These are phyloP conservation scores for Caenorhabditis panamensis DNA, from an alignment of 2,888 invertebrate species.

Conservation along the genomic window DNA sequence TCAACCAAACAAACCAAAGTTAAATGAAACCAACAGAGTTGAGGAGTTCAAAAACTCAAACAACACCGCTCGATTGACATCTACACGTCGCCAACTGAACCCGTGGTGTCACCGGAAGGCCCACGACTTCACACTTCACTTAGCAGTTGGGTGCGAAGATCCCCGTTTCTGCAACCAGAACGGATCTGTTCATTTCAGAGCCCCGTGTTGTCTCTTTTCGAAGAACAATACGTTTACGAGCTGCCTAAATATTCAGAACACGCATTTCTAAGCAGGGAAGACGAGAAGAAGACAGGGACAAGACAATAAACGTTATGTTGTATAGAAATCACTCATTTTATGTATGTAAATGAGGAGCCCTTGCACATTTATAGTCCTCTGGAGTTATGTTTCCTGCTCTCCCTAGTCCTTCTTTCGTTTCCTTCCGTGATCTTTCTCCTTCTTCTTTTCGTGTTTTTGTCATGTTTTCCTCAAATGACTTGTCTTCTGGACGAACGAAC, in stretches of 20 bases:
- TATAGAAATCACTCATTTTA: not conserved
- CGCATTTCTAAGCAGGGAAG: not conserved
- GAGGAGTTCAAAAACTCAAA: not conserved
- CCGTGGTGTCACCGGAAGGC: not conserved
- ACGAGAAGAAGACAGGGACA: not conserved
- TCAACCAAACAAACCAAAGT: not conserved
- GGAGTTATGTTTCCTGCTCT: not conserved
- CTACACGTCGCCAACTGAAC: not conserved
- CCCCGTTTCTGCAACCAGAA: not conserved
- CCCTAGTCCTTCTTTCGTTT: not conserved
- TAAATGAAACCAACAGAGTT: not conserved
- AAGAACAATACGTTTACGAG: conserved; percentile 5
- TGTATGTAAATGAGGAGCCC: not conserved
- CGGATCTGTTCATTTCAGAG: not conserved
- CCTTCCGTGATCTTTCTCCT: not conserved
- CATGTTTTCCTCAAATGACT: not conserved
- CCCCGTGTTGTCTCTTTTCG: too few species aligned
- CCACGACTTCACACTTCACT: not conserved
- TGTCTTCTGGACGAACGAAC: not conserved
- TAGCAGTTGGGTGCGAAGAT: not conserved
- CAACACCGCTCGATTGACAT: not conserved
- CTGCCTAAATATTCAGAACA: not conserved
- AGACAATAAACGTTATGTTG: not conserved
- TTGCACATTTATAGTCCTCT: not conserved
- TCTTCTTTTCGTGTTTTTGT: not conserved